Evolutionary conservation across 2,888 invertebrate genomes (phyloP), one percentile per base, ranked within the genome.

Genomic region (Cephus runcator): DNA sequence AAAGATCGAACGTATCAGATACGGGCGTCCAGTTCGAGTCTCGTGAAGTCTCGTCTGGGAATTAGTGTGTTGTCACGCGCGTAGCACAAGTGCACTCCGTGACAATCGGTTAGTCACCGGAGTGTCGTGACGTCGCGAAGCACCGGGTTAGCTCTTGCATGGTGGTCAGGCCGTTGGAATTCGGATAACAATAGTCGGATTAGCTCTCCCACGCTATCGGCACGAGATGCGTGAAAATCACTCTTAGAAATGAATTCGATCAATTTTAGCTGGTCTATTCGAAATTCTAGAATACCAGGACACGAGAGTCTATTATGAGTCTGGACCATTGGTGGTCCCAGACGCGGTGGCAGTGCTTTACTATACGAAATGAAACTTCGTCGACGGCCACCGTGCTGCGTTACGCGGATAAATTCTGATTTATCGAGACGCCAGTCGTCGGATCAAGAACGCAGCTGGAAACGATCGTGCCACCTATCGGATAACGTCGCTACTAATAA

Each of bases 201-300:
- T 79, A 80, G 81, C 81, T 87, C 86, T 89, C 88, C 86, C 87
- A 89, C 88, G 87, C 83, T 87, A 83, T 85, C 85, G 82, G 85
- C 85, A 88, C 86, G 87, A 82, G 87, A 83, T 86, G 85, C 87
- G 85, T 88, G 86, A 86, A 89, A 88, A 88, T 87, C 81, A 80
- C 73, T 75, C 73, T 73, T 82, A 80, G 80, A 79, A 83, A 87
- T 83, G 85, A 82, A 76, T 84, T 85, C 81, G 86, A 88, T 86
- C 87, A 84, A 87, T 86, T 85, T 82, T 78, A 78, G 81, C 76
- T 40, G 40, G 40, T 40, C 40, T 56, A 23, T 56, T 30, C 12
- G 71, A 71, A 33, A 0, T 15, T 33, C 30, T 15, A 11, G 31
- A 71, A 71, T 56, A 33, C 71, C 71, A 33, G 31, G 31, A 33